phyloP scores from a whole-genome alignment of 2,113 vertebrate species.

The Meriones unguiculatus region DNA sequence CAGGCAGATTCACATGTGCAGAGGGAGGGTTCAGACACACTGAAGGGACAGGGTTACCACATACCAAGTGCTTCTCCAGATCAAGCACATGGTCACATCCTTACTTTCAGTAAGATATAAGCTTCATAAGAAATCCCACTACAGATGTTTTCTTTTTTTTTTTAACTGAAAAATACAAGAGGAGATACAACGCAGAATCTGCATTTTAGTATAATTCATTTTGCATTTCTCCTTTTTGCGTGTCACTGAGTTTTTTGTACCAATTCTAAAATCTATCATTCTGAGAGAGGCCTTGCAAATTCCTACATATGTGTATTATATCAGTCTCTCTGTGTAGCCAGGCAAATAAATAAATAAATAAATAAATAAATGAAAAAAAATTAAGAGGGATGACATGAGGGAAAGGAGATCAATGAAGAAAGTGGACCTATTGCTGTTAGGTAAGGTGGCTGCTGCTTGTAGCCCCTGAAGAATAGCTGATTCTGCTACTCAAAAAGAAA shows the following conservation, averaged over 20 bases:
- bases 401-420: not conserved
- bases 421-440: constrained; percentile 62
- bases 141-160: constrained; percentile 51
- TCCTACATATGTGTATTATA: constrained; percentile 66
- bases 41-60: constrained; percentile 60
- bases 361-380: not conserved
- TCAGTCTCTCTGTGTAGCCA: constrained; percentile 44
- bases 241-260: constrained; percentile 75
- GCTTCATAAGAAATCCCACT: constrained; percentile 53
- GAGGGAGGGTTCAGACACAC: not conserved
- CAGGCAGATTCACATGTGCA: not conserved
- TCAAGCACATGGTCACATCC: constrained; percentile 55
- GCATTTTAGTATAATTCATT: constrained; percentile 71
- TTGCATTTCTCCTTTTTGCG: constrained; percentile 76
- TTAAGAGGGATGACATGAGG: not conserved
- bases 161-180: constrained; percentile 64
- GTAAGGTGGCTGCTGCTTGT: constrained; percentile 72
- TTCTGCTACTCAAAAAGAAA: constrained; percentile 86
- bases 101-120: constrained; percentile 57
- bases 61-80: constrained; percentile 71
- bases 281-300: constrained; percentile 72
- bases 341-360: not conserved
- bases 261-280: constrained; percentile 72
- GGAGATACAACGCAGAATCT: constrained; percentile 59
- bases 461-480: constrained; percentile 74